These are phyloP conservation scores for Pammene aurita DNA, from an alignment of 2,888 invertebrate genomes.

Conservation along the genomic window DNA sequence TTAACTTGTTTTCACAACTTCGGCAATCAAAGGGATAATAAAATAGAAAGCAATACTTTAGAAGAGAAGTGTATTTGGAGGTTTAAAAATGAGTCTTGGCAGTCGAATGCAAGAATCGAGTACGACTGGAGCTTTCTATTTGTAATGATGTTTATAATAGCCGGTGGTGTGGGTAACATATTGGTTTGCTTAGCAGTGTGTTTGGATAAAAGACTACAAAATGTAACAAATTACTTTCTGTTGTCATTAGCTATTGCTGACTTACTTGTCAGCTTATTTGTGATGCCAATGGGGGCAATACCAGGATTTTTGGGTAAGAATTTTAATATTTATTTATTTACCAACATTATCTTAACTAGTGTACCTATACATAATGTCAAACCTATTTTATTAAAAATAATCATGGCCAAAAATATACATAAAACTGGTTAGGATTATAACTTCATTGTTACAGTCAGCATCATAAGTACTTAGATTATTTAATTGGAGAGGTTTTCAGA, in stretches of 20 bases:
- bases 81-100: slow-evolving; percentile 59
- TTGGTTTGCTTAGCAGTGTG: slow-evolving; percentile 96
- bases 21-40: slow-evolving; percentile 60
- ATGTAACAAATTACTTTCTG: slow-evolving; percentile 97
- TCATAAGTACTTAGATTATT: too few species aligned
- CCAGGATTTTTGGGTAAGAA: slow-evolving; percentile 95
- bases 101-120: slow-evolving; percentile 54
- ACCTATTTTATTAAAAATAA: too few species aligned
- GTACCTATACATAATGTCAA: too few species aligned
- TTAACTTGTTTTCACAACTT: slow-evolving; percentile 64
- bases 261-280: slow-evolving; percentile 95
- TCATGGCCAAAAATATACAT: too few species aligned
- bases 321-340: not conserved
- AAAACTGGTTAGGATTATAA: too few species aligned
- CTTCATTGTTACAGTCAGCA: too few species aligned
- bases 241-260: slow-evolving; percentile 97
- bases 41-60: slow-evolving; percentile 49
- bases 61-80: slow-evolving; percentile 74
- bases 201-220: slow-evolving; percentile 94
- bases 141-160: slow-evolving; percentile 92
- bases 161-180: slow-evolving; percentile 95
- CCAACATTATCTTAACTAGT: too few species aligned
- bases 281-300: slow-evolving; percentile 97
- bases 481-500: too few species aligned
- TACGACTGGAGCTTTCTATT: slow-evolving; percentile 94